Conservation (phyloP, 2,797 vertebrate genomes). For the Orestias chungarensis region DNA sequence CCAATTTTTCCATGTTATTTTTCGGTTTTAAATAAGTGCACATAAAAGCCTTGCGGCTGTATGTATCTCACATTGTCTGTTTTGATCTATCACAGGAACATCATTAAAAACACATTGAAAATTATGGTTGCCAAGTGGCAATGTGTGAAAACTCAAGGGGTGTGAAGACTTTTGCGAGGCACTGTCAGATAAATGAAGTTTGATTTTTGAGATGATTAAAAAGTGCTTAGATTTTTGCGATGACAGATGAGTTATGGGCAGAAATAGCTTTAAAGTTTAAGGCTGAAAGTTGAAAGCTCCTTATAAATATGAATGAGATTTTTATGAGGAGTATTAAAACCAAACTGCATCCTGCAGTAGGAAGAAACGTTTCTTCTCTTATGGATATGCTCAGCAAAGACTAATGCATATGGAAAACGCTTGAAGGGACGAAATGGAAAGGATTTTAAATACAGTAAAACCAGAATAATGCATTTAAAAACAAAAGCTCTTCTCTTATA, state of each 20-base stretch:
- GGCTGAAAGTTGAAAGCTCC: neutral
- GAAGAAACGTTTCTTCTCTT: neutral
- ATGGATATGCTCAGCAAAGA: neutral
- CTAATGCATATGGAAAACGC: neutral
- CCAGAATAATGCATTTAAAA: too few species aligned
- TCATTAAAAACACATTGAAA: neutral
- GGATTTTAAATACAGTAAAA: neutral
- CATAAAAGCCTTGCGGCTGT: too few species aligned
- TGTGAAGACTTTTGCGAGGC: neutral
- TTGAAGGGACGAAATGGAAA: neutral
- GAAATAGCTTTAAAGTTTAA: neutral
- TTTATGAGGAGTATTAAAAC: constrained; percentile 3
- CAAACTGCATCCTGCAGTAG: neutral
- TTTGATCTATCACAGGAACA: neutral
- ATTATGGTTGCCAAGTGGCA: neutral
- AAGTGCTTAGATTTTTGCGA: neutral
- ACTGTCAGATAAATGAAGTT: neutral
- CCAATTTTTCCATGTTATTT: too few species aligned
- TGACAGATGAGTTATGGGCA: neutral
- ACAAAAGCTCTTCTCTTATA: too few species aligned
- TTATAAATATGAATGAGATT: constrained; percentile 1
- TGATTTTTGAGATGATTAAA: neutral
- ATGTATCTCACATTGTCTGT: neutral
- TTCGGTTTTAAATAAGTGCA: neutral
- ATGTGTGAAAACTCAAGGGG: neutral